Percentiles rank a stretch among this genome's conserved stretches.
These are phyloP conservation scores for Polypedilum pembai DNA, from an alignment of 1,140 invertebrate species.

Conservation along the genomic window DNA sequence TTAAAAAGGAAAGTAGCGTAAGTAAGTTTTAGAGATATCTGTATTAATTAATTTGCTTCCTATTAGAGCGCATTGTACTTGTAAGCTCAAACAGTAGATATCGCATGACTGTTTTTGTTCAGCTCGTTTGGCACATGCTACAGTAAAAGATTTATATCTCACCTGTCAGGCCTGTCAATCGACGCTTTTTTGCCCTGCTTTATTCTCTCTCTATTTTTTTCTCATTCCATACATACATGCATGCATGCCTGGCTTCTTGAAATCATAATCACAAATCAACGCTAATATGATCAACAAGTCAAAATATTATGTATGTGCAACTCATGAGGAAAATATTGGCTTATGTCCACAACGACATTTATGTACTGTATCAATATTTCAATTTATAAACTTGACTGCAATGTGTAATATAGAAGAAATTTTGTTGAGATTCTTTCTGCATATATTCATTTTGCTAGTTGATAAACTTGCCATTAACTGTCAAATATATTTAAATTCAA, in stretches of 20 bases:
- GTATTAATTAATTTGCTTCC: conserved; percentile 18
- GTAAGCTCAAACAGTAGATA: neutral
- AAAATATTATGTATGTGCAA: neutral
- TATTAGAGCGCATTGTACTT: neutral
- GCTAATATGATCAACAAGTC: conserved; percentile 6
- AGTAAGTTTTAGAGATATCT: neutral
- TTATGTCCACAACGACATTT: too few relatives aligned
- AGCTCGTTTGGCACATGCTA: conserved; percentile 16
- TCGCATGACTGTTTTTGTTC: neutral
- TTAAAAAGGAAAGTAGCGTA: conserved; percentile 12
- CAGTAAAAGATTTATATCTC: conserved; percentile 19
- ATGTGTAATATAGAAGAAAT: too few relatives aligned
- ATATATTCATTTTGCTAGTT: too few relatives aligned
- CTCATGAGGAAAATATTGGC: too few relatives aligned
- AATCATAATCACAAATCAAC: conserved; percentile 15
- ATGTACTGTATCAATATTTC: too few relatives aligned
- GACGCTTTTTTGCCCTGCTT: neutral
- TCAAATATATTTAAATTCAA: too few relatives aligned
- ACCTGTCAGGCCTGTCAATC: conserved; percentile 9
- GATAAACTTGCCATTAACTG: too few relatives aligned
- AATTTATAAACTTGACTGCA: too few relatives aligned
- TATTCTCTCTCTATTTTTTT: neutral
- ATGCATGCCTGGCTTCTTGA: neutral
- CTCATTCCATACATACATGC: neutral
- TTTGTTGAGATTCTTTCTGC: too few relatives aligned